A percentile compares a stretch with the other conserved stretches of the same genome.
phyloP scores from a whole-genome alignment of 2,888 invertebrate genomes.

The Papilio elwesi region DNA sequence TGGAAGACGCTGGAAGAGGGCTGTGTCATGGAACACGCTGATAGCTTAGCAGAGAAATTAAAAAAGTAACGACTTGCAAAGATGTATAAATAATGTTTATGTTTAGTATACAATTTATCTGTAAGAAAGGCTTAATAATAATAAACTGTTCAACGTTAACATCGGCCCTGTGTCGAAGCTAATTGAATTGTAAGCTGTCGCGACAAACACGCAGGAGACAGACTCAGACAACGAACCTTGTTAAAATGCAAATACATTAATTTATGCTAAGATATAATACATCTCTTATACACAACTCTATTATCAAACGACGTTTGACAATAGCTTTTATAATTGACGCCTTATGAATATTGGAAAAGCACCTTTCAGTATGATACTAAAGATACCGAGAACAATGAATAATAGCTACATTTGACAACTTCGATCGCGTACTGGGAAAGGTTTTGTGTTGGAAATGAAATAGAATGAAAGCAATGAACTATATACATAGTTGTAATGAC shows the following conservation, averaged over 20 bases:
- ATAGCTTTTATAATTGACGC: neutral
- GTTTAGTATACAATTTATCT: too few species aligned
- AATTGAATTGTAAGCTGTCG: neutral
- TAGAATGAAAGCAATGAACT: too few species aligned
- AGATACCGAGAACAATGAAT: neutral
- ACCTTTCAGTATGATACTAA: neutral
- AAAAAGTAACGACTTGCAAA: too few species aligned
- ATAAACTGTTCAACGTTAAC: neutral
- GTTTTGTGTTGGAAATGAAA: too few species aligned
- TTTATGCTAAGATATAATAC: constrained; percentile 13
- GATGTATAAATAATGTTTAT: too few species aligned
- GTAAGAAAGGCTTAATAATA: too few species aligned
- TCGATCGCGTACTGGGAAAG: too few species aligned
- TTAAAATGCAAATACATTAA: constrained; percentile 13
- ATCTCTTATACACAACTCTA: neutral
- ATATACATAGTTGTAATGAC: too few species aligned
- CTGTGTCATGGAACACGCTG: too few species aligned
- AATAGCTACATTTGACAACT: too few species aligned
- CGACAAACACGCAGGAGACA: constrained; percentile 5
- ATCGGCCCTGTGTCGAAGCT: neutral
- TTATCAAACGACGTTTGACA: constrained; percentile 1
- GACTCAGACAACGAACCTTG: neutral
- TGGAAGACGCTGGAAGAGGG: too few species aligned
- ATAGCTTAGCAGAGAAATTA: too few species aligned
- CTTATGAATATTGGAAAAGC: neutral